Evolutionary conservation across 30 jellyfish, hydroid and myxozoan genomes (phyloP), one percentile per base, ranked within the genome.

Genomic region (Nemopilema nomurai): DNA sequence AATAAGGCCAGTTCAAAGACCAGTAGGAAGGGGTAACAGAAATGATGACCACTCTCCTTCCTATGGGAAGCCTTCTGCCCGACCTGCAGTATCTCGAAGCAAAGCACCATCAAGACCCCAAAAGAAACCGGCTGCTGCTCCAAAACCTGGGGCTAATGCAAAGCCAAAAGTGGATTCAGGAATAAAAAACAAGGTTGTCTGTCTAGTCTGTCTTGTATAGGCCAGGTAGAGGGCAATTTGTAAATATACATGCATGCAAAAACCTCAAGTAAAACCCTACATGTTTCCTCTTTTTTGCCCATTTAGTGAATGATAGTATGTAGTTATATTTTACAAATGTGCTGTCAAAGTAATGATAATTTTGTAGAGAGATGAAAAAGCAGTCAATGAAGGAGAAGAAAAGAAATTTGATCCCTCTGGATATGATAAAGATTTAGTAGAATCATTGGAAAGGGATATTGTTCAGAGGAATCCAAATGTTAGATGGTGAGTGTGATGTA

Each of bases 401-500:
- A 87, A 89, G 71, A 69, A 83, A 24, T 92, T 92, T 80, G 98
- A 92, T 77, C 97, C 97, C 28, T 74, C 96, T 0, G 98, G 98
- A 22, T 92, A 92, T 49, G 98, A 92, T 74, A 92, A 92, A 88
- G 98, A 92, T 41, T 78, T 92, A n/a, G 98, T 92, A 62, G 98
- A 92, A 57, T 84, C 97, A 0, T 49, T 92, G 75, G 98, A 92
- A 78, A 76, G 98, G 62, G 98, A 92, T 78, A 92, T 92, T 51
- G 98, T 92, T 4, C 98, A 92, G 70, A 87, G 85, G 70, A 92
- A 92, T 72, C 98, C 98, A 27, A 92, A 92, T 87, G 98, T 92
- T 22, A 88, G 82, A 41, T 92, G 98, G 98, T 92, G 68, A 6
- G 94, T 57, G 0, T 16, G n/a, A n/a, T n/a, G n/a, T n/a, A n/a